phyloP scores from a whole-genome alignment of 2,113 vertebrate species.

The Myotis lucifugus region DNA sequence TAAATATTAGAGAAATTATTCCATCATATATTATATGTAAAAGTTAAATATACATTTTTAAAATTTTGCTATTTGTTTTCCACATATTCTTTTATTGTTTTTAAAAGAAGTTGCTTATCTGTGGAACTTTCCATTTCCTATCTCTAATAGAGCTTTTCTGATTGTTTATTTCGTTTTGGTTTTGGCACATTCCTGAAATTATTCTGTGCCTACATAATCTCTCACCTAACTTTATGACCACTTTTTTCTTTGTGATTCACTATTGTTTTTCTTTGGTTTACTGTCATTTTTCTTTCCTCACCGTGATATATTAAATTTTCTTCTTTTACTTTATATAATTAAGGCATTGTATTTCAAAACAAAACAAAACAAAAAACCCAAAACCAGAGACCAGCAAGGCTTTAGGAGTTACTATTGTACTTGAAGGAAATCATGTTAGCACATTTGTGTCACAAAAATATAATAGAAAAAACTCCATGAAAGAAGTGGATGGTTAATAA shows the following conservation, averaged over 20 bases:
- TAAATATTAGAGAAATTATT: background rate
- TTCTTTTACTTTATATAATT: background rate
- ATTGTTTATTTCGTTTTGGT: constrained; percentile 9
- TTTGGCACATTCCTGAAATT: constrained; percentile 6
- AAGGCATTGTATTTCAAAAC: background rate
- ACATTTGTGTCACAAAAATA: background rate
- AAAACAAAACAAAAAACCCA: background rate
- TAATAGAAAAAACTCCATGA: background rate
- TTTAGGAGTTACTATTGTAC: background rate
- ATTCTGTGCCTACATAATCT: background rate
- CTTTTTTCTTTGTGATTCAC: background rate
- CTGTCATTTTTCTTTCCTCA: background rate
- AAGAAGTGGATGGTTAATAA: background rate
- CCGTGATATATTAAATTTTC: background rate
- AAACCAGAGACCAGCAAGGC: background rate
- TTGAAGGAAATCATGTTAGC: background rate
- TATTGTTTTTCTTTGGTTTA: constrained; percentile 5
- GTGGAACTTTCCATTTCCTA: constrained; percentile 38
- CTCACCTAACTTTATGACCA: constrained; percentile 14
- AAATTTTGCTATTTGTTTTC: background rate
- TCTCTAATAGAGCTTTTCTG: background rate
- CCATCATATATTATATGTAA: background rate
- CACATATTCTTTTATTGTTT: background rate
- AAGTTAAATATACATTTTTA: background rate
- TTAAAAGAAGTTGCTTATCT: constrained; percentile 38